These are phyloP conservation scores for Ambastaia sidthimunki DNA, from an alignment of 2,797 vertebrate genomes.

Conservation along the genomic window DNA sequence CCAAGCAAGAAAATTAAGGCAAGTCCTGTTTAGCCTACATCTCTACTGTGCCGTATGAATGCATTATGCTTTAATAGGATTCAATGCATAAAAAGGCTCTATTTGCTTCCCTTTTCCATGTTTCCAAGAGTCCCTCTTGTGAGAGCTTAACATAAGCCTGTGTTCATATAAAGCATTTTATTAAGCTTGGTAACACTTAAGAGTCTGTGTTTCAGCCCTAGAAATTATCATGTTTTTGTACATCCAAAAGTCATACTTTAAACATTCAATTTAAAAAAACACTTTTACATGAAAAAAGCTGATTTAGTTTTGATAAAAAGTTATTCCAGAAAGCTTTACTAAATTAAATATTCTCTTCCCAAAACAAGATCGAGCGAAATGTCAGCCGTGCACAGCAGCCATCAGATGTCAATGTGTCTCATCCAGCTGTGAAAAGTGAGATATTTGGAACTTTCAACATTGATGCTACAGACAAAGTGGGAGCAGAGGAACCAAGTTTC, in stretches of 20 bases:
- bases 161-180: conserved; percentile 1
- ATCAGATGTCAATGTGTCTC: conserved; percentile 70
- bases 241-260: background rate
- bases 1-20: conserved; percentile 89
- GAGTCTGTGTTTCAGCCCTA: background rate
- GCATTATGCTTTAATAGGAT: conserved; percentile 32
- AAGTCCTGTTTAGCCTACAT: conserved; percentile 50
- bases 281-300: background rate
- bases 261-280: too few species aligned
- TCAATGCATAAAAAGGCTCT: conserved; percentile 9
- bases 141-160: background rate
- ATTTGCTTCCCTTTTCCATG: conserved; percentile 21
- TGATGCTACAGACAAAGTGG: conserved; percentile 50
- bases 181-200: background rate
- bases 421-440: conserved; percentile 71
- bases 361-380: conserved; percentile 83
- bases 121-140: conserved; percentile 15
- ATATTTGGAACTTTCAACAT: conserved; percentile 65
- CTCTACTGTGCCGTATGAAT: conserved; percentile 22
- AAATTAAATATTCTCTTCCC: conserved; percentile 70
- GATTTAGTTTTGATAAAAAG: conserved; percentile 10
- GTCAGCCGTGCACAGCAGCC: conserved; percentile 81
- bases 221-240: background rate
- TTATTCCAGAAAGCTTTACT: conserved; percentile 17
- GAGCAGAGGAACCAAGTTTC: conserved; percentile 56